Conservation (phyloP, 2,888 invertebrate species). For the Nemurella pictetii region DNA sequence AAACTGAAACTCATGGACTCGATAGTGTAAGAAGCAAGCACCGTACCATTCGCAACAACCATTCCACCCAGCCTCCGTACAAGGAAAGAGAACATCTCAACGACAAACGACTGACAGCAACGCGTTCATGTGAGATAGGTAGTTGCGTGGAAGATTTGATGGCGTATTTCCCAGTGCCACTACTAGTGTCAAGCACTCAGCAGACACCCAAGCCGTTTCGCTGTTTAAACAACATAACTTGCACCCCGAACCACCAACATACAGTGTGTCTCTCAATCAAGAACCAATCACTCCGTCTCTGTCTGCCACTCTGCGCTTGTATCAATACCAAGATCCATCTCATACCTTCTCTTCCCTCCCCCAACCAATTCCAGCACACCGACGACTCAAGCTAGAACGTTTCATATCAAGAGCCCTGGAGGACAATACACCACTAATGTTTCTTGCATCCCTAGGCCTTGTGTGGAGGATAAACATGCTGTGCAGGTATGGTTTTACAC, state of each 20-base stretch:
- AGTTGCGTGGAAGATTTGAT: neutral
- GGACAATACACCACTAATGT: constrained; percentile 18
- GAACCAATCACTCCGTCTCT: constrained; percentile 17
- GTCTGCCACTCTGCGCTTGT: neutral
- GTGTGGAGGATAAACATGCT: neutral
- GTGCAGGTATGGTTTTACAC: neutral
- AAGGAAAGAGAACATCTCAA: too few relatives aligned
- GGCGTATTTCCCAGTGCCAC: neutral
- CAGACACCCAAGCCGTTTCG: neutral
- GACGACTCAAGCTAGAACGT: neutral
- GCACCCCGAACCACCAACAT: neutral
- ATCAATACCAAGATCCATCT: neutral
- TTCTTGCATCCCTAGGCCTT: neutral
- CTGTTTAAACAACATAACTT: neutral
- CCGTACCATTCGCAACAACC: too few relatives aligned
- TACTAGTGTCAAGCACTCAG: constrained; percentile 2
- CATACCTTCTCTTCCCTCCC: neutral
- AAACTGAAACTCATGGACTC: too few relatives aligned
- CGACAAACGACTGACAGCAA: too few relatives aligned
- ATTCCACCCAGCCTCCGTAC: too few relatives aligned
- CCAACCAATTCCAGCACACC: neutral
- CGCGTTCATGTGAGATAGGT: too few relatives aligned
- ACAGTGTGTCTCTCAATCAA: neutral
- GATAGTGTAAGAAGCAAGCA: too few relatives aligned
- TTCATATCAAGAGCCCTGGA: neutral